Evolutionary conservation across 2,888 invertebrate genomes (phyloP).

Genomic region (Aphodius granarius): DNA sequence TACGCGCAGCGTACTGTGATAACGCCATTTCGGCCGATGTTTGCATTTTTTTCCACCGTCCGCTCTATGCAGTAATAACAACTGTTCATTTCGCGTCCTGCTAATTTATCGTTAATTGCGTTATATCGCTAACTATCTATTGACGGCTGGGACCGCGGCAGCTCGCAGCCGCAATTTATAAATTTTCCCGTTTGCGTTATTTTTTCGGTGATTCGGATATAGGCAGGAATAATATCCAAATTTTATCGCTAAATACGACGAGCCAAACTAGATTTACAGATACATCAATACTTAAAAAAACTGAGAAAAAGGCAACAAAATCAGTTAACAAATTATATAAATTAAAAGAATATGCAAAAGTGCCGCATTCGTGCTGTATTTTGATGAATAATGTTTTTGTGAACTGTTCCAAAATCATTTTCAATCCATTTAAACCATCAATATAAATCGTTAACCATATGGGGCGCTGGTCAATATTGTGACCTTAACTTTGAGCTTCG

Average conservation of each 20-base stretch:
- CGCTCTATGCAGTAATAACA: neutral
- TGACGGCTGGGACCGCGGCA: conserved; percentile 2
- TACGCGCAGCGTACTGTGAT: neutral
- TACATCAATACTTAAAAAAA: no score
- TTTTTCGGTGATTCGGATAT: neutral
- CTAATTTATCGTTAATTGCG: conserved; percentile 28
- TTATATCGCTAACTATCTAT: conserved; percentile 7
- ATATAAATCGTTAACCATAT: no score
- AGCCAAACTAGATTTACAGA: no score
- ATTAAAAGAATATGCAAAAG: no score
- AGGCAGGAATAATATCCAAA: neutral
- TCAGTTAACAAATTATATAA: no score
- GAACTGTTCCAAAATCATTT: no score
- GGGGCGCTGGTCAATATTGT: no score
- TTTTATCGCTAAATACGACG: neutral
- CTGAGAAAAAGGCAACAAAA: no score
- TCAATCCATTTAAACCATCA: no score
- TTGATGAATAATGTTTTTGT: no score
- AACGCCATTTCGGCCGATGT: neutral
- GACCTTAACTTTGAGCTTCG: no score
- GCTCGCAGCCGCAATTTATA: neutral
- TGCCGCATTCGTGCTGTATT: no score
- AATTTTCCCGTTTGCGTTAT: neutral
- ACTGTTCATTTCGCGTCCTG: neutral
- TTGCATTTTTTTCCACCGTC: neutral